Evolutionary conservation across 2,888 invertebrate genomes (phyloP).

Genomic region (Scotopteryx bipunctaria): DNA sequence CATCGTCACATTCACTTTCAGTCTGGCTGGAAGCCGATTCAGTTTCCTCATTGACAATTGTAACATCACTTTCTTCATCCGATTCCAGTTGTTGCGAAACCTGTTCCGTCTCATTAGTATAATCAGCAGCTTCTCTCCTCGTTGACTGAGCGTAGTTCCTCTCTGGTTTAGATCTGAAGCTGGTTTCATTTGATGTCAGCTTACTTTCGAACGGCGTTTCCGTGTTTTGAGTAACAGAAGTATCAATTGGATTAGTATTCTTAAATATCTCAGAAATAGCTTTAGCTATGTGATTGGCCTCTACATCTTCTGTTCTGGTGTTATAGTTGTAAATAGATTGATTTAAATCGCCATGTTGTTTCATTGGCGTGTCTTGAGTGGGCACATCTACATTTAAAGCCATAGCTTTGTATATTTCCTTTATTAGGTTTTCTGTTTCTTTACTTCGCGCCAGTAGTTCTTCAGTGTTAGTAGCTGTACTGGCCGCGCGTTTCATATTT

Average conservation of each 20-base stretch:
- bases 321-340: slow-evolving; percentile 10
- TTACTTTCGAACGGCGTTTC: slow-evolving; percentile 38
- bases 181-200: slow-evolving; percentile 27
- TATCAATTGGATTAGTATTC: slow-evolving; percentile 40
- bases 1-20: slow-evolving; percentile 35
- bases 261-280: slow-evolving; percentile 48
- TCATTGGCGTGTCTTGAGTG: slow-evolving; percentile 50
- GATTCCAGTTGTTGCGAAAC: slow-evolving; percentile 12
- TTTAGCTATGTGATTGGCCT: slow-evolving; percentile 33
- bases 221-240: slow-evolving; percentile 35
- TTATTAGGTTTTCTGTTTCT: slow-evolving; percentile 68
- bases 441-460: slow-evolving; percentile 43
- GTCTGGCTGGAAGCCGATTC: slow-evolving; percentile 40
- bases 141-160: not conserved
- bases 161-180: slow-evolving; percentile 28
- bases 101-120: slow-evolving; percentile 19
- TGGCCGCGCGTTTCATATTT: slow-evolving; percentile 30
- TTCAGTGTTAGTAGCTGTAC: slow-evolving; percentile 62
- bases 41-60: slow-evolving; percentile 27
- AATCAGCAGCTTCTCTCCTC: not conserved
- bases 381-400: slow-evolving; percentile 53
- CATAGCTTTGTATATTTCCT: slow-evolving; percentile 74
- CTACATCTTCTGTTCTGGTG: slow-evolving; percentile 27
- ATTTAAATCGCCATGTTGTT: slow-evolving; percentile 39
- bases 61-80: slow-evolving; percentile 23